Percentiles rank a stretch among this genome's conserved stretches.
These are phyloP conservation scores for Drosophila meridionalis DNA, from an alignment of 2,888 invertebrate genomes.

Conservation along the genomic window DNA sequence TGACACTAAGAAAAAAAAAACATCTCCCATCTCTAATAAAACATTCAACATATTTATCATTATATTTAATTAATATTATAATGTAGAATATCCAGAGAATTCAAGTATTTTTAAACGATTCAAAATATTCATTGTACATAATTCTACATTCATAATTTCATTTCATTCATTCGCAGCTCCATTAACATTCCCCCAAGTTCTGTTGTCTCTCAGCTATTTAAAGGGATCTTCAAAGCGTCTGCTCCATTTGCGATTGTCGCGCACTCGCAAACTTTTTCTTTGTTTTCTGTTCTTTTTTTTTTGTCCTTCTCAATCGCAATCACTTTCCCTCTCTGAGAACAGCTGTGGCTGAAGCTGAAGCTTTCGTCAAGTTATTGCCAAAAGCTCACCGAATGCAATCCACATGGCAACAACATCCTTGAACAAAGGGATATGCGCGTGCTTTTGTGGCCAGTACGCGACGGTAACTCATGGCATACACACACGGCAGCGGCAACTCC, in stretches of 20 bases:
- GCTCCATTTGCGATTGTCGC: constrained; percentile 9
- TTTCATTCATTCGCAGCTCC: not conserved
- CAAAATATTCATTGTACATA: not conserved
- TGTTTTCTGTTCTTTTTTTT: not conserved
- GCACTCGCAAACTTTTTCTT: not conserved
- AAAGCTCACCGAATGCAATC: constrained; percentile 69
- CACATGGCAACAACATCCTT: constrained; percentile 72
- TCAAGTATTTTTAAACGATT: too few species aligned
- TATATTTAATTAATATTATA: not conserved
- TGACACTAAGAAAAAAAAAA: too few species aligned
- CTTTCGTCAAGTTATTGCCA: constrained; percentile 60
- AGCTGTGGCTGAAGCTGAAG: constrained; percentile 64
- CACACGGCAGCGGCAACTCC: constrained; percentile 58
- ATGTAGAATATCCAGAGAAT: not conserved
- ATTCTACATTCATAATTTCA: not conserved
- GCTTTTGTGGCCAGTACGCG: constrained; percentile 76
- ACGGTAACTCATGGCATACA: constrained; percentile 75
- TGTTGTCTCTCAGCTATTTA: constrained; percentile 9
- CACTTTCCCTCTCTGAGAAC: constrained; percentile 66
- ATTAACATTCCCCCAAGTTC: not conserved
- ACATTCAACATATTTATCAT: not conserved
- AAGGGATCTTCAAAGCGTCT: constrained; percentile 20
- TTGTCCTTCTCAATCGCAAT: not conserved
- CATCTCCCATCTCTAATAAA: not conserved
- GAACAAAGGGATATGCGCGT: constrained; percentile 69